Conservation (phyloP, 2,797 vertebrate species). For the Rhynchotus rufescens region DNA sequence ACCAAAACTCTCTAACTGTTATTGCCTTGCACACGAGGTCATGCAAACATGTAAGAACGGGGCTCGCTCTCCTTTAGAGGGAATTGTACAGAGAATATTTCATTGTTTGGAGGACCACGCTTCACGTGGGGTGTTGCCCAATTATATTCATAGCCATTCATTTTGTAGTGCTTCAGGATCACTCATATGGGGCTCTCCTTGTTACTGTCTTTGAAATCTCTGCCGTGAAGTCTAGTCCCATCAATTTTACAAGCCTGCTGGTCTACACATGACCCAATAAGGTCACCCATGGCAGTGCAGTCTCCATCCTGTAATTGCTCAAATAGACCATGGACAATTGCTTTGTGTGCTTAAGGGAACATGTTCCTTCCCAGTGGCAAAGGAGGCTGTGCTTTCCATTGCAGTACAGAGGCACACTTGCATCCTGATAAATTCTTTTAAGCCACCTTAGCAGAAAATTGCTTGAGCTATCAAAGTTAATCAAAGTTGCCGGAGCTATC, state of each 20-base stretch:
- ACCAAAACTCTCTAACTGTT: neutral
- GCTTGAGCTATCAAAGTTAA: neutral
- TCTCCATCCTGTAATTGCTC: neutral
- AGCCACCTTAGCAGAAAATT: neutral
- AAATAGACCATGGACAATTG: neutral
- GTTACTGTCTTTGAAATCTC: slow-evolving; percentile 57
- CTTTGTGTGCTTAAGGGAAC: neutral
- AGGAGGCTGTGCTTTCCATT: neutral
- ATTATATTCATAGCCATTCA: slow-evolving; percentile 35
- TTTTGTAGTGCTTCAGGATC: slow-evolving; percentile 41
- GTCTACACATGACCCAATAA: slow-evolving; percentile 56
- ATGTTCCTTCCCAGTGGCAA: neutral
- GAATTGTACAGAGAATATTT: neutral
- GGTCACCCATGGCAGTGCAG: slow-evolving; percentile 45
- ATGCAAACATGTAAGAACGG: neutral
- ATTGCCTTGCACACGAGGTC: neutral
- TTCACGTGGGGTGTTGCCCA: slow-evolving; percentile 23
- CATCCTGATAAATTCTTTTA: neutral
- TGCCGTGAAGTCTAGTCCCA: slow-evolving; percentile 44
- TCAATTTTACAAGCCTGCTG: slow-evolving; percentile 57
- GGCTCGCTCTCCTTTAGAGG: neutral
- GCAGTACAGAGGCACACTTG: neutral
- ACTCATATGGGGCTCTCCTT: slow-evolving; percentile 51
- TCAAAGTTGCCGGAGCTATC: neutral
- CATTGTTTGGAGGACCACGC: neutral